These are phyloP conservation scores for Limnephilus marmoratus DNA, from an alignment of 2,888 invertebrate species.

Conservation along the genomic window DNA sequence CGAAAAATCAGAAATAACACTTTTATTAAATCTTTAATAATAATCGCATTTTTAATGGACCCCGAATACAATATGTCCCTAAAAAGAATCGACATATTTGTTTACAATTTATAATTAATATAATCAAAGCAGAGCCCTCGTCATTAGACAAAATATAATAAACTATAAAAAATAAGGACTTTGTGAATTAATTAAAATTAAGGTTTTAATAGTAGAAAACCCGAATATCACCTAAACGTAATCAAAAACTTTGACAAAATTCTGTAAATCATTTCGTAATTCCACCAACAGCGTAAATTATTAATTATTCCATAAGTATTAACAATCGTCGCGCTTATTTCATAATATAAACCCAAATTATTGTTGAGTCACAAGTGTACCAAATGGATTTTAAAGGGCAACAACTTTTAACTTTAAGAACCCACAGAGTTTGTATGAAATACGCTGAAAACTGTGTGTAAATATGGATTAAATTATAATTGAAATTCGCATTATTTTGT, in stretches of 20 bases:
- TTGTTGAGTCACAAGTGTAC: not conserved
- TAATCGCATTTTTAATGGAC: not conserved
- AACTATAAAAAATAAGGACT: not conserved
- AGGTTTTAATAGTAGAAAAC: not conserved
- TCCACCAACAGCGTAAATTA: not conserved
- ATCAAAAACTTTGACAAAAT: not conserved
- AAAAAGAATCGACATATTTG: not conserved
- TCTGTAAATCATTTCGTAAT: not conserved
- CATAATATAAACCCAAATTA: not conserved
- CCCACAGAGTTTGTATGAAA: not conserved
- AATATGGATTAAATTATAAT: not conserved
- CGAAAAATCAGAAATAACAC: not conserved
- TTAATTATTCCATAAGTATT: not conserved
- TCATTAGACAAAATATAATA: not conserved
- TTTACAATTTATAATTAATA: not conserved
- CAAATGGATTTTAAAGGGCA: not conserved
- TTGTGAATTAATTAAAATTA: not conserved
- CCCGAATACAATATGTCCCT: not conserved
- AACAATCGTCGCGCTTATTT: not conserved
- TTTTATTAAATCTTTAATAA: not conserved
- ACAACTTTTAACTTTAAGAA: not conserved
- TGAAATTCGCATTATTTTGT: not conserved
- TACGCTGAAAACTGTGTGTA: not conserved
- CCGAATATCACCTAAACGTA: not conserved
- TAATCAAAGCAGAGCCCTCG: not conserved